Evolutionary conservation across 1,140 invertebrate species (phyloP).

Genomic region (Helicorthomorpha holstii): DNA sequence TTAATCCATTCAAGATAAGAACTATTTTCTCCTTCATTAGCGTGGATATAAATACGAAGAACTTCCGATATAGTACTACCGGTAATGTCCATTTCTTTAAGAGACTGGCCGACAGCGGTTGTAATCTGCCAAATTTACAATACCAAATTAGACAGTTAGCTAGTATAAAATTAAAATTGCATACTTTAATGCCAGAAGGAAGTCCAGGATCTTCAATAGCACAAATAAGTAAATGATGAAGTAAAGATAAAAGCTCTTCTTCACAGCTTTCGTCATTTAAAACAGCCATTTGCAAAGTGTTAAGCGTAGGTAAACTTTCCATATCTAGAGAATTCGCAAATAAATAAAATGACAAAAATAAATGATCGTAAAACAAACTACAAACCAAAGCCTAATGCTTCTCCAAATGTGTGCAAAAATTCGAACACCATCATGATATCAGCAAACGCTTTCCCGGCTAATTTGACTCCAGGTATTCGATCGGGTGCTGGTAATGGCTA

Average conservation of each 20-base stretch:
- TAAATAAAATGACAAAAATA: not conserved
- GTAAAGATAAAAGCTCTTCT: slow-evolving; percentile 68
- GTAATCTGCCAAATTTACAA: not conserved
- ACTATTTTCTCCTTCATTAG: slow-evolving; percentile 25
- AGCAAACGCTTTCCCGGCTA: slow-evolving; percentile 72
- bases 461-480: slow-evolving; percentile 57
- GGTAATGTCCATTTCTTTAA: slow-evolving; percentile 79
- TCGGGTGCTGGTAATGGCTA: slow-evolving; percentile 51
- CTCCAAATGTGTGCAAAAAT: slow-evolving; percentile 88
- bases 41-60: slow-evolving; percentile 71
- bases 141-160: not conserved
- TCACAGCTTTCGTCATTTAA: slow-evolving; percentile 67
- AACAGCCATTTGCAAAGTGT: slow-evolving; percentile 67
- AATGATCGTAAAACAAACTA: slow-evolving; percentile 34
- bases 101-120: slow-evolving; percentile 59
- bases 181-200: slow-evolving; percentile 27
- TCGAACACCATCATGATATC: slow-evolving; percentile 86
- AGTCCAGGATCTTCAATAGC: slow-evolving; percentile 89
- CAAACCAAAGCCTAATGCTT: slow-evolving; percentile 78
- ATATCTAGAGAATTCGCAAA: slow-evolving; percentile 38
- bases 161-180: no score
- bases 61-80: slow-evolving; percentile 83
- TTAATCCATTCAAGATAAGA: slow-evolving; percentile 10
- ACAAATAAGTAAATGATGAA: slow-evolving; percentile 75
- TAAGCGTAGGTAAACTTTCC: slow-evolving; percentile 67